phyloP scores from a whole-genome alignment of 2,888 invertebrate species.

The Drosophila pegasa region DNA sequence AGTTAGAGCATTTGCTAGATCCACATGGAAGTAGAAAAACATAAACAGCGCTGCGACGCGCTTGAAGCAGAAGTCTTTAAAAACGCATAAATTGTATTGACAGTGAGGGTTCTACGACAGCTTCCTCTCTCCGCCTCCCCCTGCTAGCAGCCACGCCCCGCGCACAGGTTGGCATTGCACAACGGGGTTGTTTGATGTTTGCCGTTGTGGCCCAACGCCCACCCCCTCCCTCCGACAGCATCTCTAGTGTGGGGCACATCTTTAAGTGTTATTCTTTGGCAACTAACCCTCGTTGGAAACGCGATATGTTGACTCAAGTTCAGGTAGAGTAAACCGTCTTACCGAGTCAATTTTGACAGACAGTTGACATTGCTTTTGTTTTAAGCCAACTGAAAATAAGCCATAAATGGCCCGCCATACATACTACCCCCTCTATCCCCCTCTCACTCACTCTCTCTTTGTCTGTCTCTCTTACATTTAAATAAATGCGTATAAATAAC shows the following conservation, averaged over 20 bases:
- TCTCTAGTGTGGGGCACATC: constrained; percentile 26
- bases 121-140: neutral
- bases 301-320: constrained; percentile 65
- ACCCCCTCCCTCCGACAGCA: constrained; percentile 7
- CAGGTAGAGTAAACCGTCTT: constrained; percentile 12
- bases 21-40: constrained; percentile 35
- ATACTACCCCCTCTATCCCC: constrained; percentile 3
- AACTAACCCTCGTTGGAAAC: constrained; percentile 72
- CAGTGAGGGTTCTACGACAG: constrained; percentile 2
- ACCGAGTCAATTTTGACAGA: constrained; percentile 48
- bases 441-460: too few relatives aligned
- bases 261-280: constrained; percentile 71
- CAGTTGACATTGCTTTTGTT: constrained; percentile 75
- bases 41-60: constrained; percentile 28
- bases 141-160: neutral
- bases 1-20: constrained; percentile 22
- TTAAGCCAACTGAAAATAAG: constrained; percentile 64
- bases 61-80: constrained; percentile 62
- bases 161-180: constrained; percentile 49
- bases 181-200: constrained; percentile 57
- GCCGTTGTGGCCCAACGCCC: constrained; percentile 21
- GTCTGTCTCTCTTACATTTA: constrained; percentile 10
- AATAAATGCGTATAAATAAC: constrained; percentile 52
- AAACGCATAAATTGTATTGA: constrained; percentile 69
- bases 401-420: constrained; percentile 49